Conservation (phyloP, 2,797 vertebrate genomes). For the Agapornis canus region DNA sequence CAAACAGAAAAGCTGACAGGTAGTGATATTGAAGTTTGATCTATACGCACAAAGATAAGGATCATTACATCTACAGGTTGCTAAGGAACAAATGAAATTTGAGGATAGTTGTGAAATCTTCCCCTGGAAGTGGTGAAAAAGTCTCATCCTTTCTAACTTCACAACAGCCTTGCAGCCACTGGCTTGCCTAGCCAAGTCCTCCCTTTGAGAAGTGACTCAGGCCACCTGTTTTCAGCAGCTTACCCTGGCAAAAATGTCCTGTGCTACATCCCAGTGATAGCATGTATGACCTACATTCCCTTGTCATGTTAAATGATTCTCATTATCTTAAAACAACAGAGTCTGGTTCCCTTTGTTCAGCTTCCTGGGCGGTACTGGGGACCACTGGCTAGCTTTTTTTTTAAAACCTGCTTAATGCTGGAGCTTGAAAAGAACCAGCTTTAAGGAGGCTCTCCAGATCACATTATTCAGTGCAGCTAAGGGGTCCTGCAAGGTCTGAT, state of each 20-base stretch:
- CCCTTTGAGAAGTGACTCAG: neutral
- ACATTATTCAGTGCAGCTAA: neutral
- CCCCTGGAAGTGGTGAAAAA: neutral
- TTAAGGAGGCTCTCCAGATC: neutral
- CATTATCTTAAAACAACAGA: neutral
- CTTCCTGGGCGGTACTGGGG: neutral
- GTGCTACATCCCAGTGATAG: neutral
- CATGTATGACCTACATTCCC: neutral
- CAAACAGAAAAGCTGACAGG: neutral
- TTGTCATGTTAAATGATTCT: neutral
- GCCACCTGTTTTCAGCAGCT: neutral
- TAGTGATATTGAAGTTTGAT: constrained; percentile 35
- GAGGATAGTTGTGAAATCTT: neutral
- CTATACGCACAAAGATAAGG: neutral
- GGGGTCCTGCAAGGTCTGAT: neutral
- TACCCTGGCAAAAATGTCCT: neutral
- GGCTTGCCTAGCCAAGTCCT: neutral
- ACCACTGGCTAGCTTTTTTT: neutral
- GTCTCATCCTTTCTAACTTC: neutral
- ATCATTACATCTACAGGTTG: constrained; percentile 8
- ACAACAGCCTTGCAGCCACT: neutral
- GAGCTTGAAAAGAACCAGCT: neutral
- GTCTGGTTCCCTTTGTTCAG: neutral
- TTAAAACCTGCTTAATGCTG: neutral
- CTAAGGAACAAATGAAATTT: constrained; percentile 32